Evolutionary conservation across 2,797 vertebrate genomes (phyloP).

Genomic region (Falco naumanni): DNA sequence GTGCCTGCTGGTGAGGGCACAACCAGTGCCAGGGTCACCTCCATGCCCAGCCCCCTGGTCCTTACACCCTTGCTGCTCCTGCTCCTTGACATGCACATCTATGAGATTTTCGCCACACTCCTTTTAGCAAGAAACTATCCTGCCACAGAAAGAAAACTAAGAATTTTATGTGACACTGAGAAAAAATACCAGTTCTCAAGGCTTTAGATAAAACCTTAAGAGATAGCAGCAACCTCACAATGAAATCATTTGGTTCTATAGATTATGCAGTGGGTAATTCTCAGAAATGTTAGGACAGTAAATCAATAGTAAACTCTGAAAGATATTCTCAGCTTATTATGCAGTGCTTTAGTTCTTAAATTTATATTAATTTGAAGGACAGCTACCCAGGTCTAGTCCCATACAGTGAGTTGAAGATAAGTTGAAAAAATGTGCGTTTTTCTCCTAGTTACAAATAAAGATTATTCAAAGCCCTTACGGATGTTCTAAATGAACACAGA

Average conservation of each 20-base stretch:
- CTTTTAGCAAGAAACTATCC: not conserved
- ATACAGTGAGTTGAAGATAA: conserved; percentile 3
- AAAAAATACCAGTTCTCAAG: not conserved
- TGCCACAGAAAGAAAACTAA: not conserved
- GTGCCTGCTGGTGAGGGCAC: not conserved
- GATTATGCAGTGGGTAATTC: conserved; percentile 54
- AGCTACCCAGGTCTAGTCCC: not conserved
- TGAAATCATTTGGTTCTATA: conserved; percentile 38
- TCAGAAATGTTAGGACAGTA: conserved; percentile 44
- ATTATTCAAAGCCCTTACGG: not conserved
- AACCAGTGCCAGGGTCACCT: not conserved
- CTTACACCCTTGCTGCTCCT: not conserved
- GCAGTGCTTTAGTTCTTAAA: conserved; percentile 22
- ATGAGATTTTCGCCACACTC: not conserved
- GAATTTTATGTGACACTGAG: not conserved
- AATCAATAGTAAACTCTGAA: conserved; percentile 38
- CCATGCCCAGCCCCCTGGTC: not conserved
- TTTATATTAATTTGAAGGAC: conserved; percentile 41
- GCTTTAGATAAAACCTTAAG: conserved; percentile 55
- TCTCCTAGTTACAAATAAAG: conserved; percentile 7
- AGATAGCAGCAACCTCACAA: not conserved
- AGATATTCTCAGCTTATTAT: conserved; percentile 34
- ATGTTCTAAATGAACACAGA: not conserved
- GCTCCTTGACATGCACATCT: not conserved
- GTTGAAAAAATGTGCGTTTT: conserved; percentile 33